Conservation (phyloP, 1,140 invertebrate species). For the Ceratosolen fusciceps region DNA sequence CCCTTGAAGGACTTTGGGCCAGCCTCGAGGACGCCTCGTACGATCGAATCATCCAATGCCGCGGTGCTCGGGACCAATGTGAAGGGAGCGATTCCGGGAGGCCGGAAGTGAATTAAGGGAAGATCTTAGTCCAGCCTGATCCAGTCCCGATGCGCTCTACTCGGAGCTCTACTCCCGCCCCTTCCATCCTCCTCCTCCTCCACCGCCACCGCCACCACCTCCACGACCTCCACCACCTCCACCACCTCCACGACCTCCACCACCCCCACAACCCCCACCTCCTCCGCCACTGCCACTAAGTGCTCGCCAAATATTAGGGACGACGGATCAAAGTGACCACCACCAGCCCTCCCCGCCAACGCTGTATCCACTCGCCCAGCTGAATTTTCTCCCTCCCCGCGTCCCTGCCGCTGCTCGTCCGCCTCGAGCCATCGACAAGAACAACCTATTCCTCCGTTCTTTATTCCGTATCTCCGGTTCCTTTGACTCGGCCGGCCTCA, state of each 20-base stretch:
- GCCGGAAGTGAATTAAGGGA: slow-evolving; percentile 42
- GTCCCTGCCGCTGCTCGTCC: no score
- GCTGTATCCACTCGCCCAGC: no score
- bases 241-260: no score
- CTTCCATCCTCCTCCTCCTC: no score
- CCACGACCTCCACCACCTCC: no score
- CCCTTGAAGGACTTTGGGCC: not conserved
- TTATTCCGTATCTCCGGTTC: not conserved
- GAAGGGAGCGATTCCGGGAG: slow-evolving; percentile 54
- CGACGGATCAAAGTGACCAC: slow-evolving; percentile 30
- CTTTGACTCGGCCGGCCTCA: slow-evolving; percentile 26
- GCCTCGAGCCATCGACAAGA: not conserved
- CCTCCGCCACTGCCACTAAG: not conserved
- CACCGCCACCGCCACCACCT: no score
- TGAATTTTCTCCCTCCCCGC: no score
- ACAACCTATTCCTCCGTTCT: not conserved
- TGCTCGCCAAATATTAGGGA: not conserved
- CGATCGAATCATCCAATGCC: not conserved
- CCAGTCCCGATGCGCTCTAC: not conserved
- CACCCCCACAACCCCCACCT: no score
- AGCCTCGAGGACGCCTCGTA: slow-evolving; percentile 3
- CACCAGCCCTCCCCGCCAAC: no score
- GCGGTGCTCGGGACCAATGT: slow-evolving; percentile 34
- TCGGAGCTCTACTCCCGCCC: not conserved
- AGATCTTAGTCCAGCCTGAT: no score